Conservation (phyloP, 2,888 invertebrate genomes). For the Cremastobaeus sp. region DNA sequence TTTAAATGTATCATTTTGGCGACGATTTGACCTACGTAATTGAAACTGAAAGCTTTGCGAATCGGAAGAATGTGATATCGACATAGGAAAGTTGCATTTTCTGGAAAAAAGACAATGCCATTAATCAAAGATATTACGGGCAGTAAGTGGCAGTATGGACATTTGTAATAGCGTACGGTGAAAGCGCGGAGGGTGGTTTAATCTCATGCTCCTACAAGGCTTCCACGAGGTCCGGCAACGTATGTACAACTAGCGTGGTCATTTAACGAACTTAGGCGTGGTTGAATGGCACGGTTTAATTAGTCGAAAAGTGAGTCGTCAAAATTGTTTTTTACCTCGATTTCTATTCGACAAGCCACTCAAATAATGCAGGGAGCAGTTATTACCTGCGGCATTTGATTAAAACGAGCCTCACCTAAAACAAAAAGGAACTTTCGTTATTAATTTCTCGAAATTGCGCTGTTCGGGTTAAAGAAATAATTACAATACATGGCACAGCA, state of each 20-base stretch:
- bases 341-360: constrained; percentile 16
- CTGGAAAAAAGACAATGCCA: constrained; percentile 62
- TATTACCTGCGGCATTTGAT: not conserved
- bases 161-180: constrained; percentile 67
- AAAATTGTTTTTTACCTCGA: constrained; percentile 39
- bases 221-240: constrained; percentile 37
- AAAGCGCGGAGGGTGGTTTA: constrained; percentile 61
- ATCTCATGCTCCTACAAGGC: constrained; percentile 50
- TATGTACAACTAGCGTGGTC: constrained; percentile 51
- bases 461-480: too few relatives aligned
- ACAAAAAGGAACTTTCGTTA: constrained; percentile 6
- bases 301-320: constrained; percentile 64
- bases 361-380: constrained; percentile 3
- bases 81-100: too few relatives aligned
- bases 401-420: constrained; percentile 5
- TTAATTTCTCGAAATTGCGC: not conserved
- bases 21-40: too few relatives aligned
- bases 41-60: not conserved
- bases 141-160: constrained; percentile 59
- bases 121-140: constrained; percentile 70
- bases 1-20: too few relatives aligned
- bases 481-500: too few relatives aligned
- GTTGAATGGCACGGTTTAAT: constrained; percentile 62
- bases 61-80: too few relatives aligned
- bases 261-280: constrained; percentile 60